Evolutionary conservation across 53 echinoderm and acorn worm genomes (phyloP).

Genomic region (Stichopus horrens): DNA sequence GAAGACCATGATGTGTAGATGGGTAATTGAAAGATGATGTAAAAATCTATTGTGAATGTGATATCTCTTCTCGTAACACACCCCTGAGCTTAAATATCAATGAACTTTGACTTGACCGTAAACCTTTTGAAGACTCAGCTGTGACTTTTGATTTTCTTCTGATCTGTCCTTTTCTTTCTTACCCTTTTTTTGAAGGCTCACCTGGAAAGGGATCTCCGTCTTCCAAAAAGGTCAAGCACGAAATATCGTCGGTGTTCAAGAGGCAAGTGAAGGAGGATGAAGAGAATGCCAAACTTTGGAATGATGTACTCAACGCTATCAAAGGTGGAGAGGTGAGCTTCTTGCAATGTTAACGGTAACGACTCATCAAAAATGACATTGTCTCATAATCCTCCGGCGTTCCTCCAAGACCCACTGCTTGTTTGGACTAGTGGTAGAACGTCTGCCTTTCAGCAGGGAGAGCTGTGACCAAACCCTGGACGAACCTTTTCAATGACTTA

Average conservation of each 20-base stretch:
- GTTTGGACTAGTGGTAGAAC: too few relatives aligned
- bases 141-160: background rate
- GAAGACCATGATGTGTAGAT: too few relatives aligned
- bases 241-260: constrained; percentile 71
- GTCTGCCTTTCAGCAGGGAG: too few relatives aligned
- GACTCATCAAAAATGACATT: too few relatives aligned
- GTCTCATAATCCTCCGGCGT: too few relatives aligned
- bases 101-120: background rate
- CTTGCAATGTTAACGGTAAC: too few relatives aligned
- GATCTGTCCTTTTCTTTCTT: background rate
- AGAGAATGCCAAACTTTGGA: constrained; percentile 82
- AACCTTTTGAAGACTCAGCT: background rate
- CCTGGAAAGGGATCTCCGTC: constrained; percentile 24
- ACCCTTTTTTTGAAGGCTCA: constrained; percentile 22
- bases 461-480: too few relatives aligned
- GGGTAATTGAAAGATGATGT: background rate
- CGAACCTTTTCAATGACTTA: too few relatives aligned
- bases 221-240: constrained; percentile 76
- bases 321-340: constrained; percentile 77
- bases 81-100: background rate
- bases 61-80: background rate
- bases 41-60: background rate
- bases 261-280: constrained; percentile 75
- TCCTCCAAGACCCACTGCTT: too few relatives aligned
- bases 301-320: constrained; percentile 72